Evolutionary conservation across 2,888 invertebrate genomes (phyloP).

Genomic region (Deroplatys truncata): DNA sequence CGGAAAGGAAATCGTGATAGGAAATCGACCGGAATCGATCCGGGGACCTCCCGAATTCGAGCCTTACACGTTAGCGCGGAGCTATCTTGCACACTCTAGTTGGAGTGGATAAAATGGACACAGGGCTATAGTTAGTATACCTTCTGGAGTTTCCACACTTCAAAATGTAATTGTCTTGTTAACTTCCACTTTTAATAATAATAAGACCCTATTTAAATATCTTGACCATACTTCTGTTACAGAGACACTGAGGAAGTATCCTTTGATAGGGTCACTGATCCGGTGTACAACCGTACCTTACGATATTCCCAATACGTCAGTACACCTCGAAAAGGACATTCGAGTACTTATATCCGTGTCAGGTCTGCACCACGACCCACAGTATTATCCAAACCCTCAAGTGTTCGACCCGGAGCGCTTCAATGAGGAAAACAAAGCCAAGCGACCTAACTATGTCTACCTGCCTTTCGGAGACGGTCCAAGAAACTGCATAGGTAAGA

Average conservation of each 20-base stretch:
- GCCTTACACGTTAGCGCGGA: too few relatives aligned
- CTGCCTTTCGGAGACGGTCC: constrained; percentile 9
- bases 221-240: not conserved
- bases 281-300: not conserved
- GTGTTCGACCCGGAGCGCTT: constrained; percentile 3
- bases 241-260: constrained; percentile 1
- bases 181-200: too few relatives aligned
- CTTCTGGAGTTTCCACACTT: too few relatives aligned
- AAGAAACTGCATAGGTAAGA: constrained; percentile 12
- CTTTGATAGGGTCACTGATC: not conserved
- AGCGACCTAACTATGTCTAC: not conserved
- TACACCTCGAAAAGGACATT: not conserved
- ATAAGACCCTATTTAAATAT: too few relatives aligned
- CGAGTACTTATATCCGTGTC: not conserved
- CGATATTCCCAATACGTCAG: not conserved
- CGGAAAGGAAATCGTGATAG: too few relatives aligned
- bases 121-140: too few relatives aligned
- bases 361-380: constrained; percentile 1
- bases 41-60: too few relatives aligned
- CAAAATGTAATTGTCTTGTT: too few relatives aligned
- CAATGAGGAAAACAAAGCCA: not conserved
- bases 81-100: too few relatives aligned
- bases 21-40: too few relatives aligned
- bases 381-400: not conserved
- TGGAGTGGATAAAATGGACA: too few relatives aligned